phyloP scores from a whole-genome alignment of 2,888 invertebrate genomes.

The Nasonovia ribisnigri region DNA sequence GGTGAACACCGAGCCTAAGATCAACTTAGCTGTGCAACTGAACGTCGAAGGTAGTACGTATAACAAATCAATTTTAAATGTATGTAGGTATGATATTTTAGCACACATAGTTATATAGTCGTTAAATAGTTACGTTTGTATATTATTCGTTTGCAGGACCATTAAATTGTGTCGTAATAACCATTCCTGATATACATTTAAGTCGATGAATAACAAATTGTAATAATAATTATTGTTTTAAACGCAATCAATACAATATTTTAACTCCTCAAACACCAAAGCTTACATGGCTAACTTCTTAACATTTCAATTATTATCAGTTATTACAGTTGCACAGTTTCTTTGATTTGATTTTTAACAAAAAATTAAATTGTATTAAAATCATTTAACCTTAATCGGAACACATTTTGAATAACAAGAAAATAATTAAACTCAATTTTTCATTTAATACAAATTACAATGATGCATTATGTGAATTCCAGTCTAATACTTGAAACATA shows the following conservation, averaged over 20 bases:
- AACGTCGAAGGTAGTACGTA: constrained; percentile 81
- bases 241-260: background rate
- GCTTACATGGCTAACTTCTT: background rate
- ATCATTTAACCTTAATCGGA: background rate
- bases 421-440: background rate
- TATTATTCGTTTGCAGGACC: background rate
- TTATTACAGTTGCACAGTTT: background rate
- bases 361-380: too few relatives aligned
- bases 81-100: constrained; percentile 28
- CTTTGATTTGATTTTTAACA: too few relatives aligned
- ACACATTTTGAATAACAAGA: background rate
- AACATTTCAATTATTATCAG: background rate
- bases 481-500: background rate
- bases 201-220: background rate
- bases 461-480: background rate
- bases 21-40: constrained; percentile 85
- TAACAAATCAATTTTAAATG: constrained; percentile 29
- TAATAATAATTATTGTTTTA: background rate
- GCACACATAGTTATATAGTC: background rate
- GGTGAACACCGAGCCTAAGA: constrained; percentile 91
- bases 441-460: background rate
- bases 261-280: background rate
- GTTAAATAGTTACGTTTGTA: background rate
- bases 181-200: background rate
- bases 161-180: background rate